These are phyloP conservation scores for Tachycineta bicolor DNA, from an alignment of 2,113 vertebrate species.

Conservation along the genomic window DNA sequence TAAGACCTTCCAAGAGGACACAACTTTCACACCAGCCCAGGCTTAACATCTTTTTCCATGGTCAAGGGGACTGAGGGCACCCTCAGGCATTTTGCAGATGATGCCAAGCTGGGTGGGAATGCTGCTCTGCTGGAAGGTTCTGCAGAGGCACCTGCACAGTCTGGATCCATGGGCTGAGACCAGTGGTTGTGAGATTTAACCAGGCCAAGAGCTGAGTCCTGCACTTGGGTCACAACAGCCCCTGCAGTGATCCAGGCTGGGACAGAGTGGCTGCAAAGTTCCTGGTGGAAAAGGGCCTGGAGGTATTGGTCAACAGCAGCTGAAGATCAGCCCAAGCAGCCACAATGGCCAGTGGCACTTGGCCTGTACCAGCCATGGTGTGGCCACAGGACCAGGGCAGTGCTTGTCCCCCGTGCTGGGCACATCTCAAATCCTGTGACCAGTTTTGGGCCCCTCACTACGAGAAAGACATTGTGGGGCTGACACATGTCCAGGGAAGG, in stretches of 20 bases:
- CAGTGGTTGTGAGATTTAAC: not conserved
- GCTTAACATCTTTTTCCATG: not conserved
- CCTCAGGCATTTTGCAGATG: not conserved
- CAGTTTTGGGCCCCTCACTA: not conserved
- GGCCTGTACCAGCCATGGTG: not conserved
- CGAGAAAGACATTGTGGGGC: too few relatives aligned
- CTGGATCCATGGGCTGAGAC: not conserved
- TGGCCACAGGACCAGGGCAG: not conserved
- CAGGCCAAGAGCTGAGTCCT: rapidly evolving
- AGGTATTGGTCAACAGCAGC: not conserved
- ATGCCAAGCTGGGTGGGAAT: not conserved
- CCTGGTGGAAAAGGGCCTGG: not conserved
- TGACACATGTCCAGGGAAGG: not conserved
- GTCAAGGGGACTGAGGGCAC: not conserved
- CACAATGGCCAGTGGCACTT: not conserved
- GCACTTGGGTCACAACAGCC: not conserved
- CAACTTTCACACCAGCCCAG: not conserved
- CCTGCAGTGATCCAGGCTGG: not conserved
- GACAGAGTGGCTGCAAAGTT: not conserved
- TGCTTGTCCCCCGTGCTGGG: not conserved
- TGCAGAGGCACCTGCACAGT: not conserved
- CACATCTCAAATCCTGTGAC: not conserved
- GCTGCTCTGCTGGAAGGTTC: not conserved
- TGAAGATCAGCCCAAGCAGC: not conserved
- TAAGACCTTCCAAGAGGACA: not conserved